Base-by-base conservation (phyloP, 2,888 invertebrate genomes). In the Hydriomena furcata region DNA sequence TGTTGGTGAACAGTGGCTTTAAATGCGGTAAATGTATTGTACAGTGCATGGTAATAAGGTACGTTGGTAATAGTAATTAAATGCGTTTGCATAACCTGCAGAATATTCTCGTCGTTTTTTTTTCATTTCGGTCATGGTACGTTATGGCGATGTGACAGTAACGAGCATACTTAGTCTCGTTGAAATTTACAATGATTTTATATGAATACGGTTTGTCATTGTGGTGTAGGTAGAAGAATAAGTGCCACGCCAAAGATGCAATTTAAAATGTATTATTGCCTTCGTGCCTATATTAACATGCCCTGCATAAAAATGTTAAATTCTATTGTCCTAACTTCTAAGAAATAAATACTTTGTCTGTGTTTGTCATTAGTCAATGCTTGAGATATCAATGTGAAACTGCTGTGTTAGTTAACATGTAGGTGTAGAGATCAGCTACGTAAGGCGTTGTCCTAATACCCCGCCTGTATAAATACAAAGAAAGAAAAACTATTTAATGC, bases 241-340 rank as follows among this genome's bases (percentile, higher is more conserved):
- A n/a, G n/a, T n/a, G n/a, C n/a, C n/a, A n/a, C n/a, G n/a, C n/a
- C n/a, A n/a, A n/a, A n/a, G n/a, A n/a, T n/a, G n/a, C n/a, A n/a
- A n/a, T n/a, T n/a, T n/a, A n/a, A n/a, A n/a, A n/a, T n/a, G n/a
- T n/a, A 24, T n/a, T 10, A 35, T 17, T 2, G 17, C 7, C 17
- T 23, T 32, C 32, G 17, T 21, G 21, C 7, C 24, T 37, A 12
- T 32, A 24, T 42, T 36, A 10, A 41, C 40, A 5, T 41, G 23
- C 8, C 45, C 46, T 52, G 37, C 47, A 52, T 17, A 40, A 17
- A 52, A 35, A 21, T 24, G 10, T 43, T 52, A 25, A 10, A 12
- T 35, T 55, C 44, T 45, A 44, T 30, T 36, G 30, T 57, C 35
- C 52, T 46, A 48, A 41, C 44, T 54, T 52, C 47, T 52, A 53